Conservation (phyloP, 2,888 invertebrate genomes). For the Podabrus alpinus region DNA sequence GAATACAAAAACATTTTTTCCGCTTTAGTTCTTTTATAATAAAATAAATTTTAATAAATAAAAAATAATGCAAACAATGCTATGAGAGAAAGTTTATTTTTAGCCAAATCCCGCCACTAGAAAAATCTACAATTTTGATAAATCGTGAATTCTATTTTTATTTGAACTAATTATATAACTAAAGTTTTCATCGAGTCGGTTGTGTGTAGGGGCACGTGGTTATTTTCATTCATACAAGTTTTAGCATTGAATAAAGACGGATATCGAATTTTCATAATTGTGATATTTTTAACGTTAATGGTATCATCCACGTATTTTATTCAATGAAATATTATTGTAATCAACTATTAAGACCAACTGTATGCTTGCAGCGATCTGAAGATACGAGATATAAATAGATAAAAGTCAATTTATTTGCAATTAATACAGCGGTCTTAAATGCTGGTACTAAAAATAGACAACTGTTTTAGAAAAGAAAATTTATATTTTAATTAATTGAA, state of each 20-base stretch:
- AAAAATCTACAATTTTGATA: neutral
- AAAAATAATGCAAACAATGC: neutral
- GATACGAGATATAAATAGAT: neutral
- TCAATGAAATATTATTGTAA: neutral
- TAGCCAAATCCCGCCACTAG: neutral
- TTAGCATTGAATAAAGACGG: slow-evolving; percentile 10
- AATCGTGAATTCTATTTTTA: neutral
- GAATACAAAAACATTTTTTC: neutral
- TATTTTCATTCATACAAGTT: slow-evolving; percentile 21
- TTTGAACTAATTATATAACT: slow-evolving; percentile 1
- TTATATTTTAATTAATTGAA: neutral
- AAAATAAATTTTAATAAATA: neutral
- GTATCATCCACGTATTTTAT: neutral
- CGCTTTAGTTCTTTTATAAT: neutral
- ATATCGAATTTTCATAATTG: slow-evolving; percentile 7
- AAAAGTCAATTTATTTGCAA: neutral
- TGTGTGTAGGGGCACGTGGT: slow-evolving; percentile 13
- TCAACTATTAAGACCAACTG: neutral
- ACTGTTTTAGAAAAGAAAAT: neutral
- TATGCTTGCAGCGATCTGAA: neutral
- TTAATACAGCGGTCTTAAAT: neutral
- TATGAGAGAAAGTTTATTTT: neutral
- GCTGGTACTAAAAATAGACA: neutral
- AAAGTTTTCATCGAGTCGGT: slow-evolving; percentile 5
- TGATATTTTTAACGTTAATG: neutral